Percentiles rank a stretch among this genome's conserved stretches.
phyloP scores from a whole-genome alignment of 1,140 invertebrate genomes.

The Archivesica marissinica region DNA sequence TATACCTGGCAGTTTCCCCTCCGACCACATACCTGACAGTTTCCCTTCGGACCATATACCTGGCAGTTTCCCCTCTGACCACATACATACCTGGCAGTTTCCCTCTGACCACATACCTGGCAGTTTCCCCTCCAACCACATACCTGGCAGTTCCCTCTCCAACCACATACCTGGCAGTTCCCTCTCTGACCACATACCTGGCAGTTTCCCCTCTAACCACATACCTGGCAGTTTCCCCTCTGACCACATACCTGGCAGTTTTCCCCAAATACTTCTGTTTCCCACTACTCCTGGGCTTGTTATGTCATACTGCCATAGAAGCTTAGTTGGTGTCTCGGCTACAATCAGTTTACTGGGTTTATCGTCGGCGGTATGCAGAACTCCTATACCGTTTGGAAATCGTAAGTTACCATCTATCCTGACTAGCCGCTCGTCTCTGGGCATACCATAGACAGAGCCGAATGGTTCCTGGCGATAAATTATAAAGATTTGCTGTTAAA shows the following conservation, averaged over 20 bases:
- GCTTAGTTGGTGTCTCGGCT: conserved; percentile 80
- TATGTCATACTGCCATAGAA: conserved; percentile 79
- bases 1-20: too few relatives aligned
- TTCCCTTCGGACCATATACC: too few relatives aligned
- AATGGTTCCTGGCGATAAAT: conserved; percentile 74
- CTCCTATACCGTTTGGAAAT: conserved; percentile 81
- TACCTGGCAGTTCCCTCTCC: too few relatives aligned
- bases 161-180: too few relatives aligned
- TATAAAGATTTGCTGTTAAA: not conserved
- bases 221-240: too few relatives aligned
- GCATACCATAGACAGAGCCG: conserved; percentile 80
- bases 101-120: too few relatives aligned
- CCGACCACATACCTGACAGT: too few relatives aligned
- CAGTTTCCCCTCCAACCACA: too few relatives aligned
- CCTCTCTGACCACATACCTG: too few relatives aligned
- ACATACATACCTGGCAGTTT: too few relatives aligned
- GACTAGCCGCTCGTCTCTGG: conserved; percentile 69
- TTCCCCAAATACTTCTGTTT: conserved; percentile 75
- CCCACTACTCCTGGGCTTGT: conserved; percentile 69
- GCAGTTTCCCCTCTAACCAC: too few relatives aligned
- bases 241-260: conserved; percentile 73
- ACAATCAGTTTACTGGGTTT: conserved; percentile 75
- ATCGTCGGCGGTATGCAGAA: conserved; percentile 70
- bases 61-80: too few relatives aligned
- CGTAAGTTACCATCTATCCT: conserved; percentile 72